Conservation (phyloP, 2,797 vertebrate species). For the Rallus crepitans region DNA sequence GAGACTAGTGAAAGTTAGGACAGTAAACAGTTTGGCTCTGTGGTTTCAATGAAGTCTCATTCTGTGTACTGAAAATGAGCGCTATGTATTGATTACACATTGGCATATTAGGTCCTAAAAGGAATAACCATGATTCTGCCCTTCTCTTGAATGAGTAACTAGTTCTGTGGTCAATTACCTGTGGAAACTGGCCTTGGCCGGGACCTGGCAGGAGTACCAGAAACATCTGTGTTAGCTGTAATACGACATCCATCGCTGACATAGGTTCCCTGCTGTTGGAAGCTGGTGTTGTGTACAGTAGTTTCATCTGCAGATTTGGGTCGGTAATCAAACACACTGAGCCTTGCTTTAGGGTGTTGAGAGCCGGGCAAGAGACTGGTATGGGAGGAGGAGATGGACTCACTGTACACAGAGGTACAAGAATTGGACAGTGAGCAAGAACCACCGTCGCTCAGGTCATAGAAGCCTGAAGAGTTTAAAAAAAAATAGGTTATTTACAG, state of each 20-base stretch:
- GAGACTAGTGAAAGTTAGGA: not conserved
- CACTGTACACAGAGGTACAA: conserved; percentile 94
- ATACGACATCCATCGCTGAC: conserved; percentile 76
- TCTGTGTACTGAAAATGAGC: not conserved
- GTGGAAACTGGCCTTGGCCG: conserved; percentile 92
- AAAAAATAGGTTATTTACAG: conserved; percentile 18
- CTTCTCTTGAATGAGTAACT: not conserved
- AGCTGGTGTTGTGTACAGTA: conserved; percentile 76
- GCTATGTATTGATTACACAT: not conserved
- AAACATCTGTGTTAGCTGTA: conserved; percentile 54
- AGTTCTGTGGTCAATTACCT: conserved; percentile 79
- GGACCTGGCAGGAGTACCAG: conserved; percentile 68
- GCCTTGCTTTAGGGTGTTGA: conserved; percentile 66
- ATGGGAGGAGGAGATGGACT: conserved; percentile 86
- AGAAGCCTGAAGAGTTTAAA: conserved; percentile 86
- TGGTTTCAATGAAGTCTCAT: not conserved
- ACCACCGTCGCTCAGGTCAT: conserved; percentile 93
- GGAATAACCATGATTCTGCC: not conserved
- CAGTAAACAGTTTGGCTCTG: not conserved
- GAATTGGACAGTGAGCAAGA: conserved; percentile 94
- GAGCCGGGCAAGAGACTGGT: conserved; percentile 78
- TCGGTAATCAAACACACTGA: conserved; percentile 77
- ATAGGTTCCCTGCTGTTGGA: conserved; percentile 78
- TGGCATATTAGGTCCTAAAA: not conserved
- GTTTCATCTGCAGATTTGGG: conserved; percentile 90